phyloP scores from a whole-genome alignment of 2,888 invertebrate genomes.

The Hedya salicella region DNA sequence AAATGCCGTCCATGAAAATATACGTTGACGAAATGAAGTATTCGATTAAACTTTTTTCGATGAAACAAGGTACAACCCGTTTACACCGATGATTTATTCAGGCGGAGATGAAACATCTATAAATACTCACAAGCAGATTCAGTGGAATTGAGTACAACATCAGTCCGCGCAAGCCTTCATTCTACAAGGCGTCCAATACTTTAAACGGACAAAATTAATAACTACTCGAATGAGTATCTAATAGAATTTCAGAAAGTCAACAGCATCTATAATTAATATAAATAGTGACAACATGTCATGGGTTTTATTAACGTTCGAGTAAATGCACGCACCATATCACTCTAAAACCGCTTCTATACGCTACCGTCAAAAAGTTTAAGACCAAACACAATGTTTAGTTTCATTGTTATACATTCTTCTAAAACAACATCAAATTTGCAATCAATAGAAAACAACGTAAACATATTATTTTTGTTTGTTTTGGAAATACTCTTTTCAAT shows the following conservation, averaged over 20 bases:
- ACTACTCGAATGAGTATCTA: conserved; percentile 25
- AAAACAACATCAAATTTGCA: too few relatives aligned
- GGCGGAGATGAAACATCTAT: background rate
- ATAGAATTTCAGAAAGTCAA: conserved; percentile 44
- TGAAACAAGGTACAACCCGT: too few relatives aligned
- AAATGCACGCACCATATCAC: conserved; percentile 3
- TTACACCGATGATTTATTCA: conserved; percentile 1
- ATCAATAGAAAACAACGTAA: too few relatives aligned
- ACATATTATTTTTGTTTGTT: too few relatives aligned
- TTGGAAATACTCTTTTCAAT: too few relatives aligned
- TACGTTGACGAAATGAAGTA: too few relatives aligned
- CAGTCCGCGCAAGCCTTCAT: conserved; percentile 16
- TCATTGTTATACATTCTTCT: too few relatives aligned
- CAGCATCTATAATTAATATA: conserved; percentile 43
- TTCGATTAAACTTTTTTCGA: too few relatives aligned
- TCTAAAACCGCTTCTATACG: too few relatives aligned
- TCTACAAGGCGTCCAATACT: conserved; percentile 32
- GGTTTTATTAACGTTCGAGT: conserved; percentile 1
- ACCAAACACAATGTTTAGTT: too few relatives aligned
- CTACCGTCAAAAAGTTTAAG: too few relatives aligned
- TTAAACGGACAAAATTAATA: conserved; percentile 31
- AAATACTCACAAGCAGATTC: background rate
- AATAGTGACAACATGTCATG: conserved; percentile 35
- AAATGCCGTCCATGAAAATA: too few relatives aligned
- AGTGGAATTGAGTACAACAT: background rate